Base-by-base conservation (phyloP, 2,797 vertebrate species). In the Distichodus sexfasciatus region DNA sequence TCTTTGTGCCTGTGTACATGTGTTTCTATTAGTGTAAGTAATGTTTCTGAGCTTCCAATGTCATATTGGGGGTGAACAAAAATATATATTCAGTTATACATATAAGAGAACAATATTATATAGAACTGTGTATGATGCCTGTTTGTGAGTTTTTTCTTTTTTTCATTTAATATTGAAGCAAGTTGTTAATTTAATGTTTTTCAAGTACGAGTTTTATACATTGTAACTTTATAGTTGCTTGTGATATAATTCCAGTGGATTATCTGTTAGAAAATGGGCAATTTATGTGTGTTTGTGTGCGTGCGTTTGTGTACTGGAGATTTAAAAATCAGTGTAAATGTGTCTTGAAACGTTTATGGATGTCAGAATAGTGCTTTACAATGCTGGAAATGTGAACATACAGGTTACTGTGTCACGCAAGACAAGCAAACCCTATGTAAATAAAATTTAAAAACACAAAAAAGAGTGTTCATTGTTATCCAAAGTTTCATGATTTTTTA, bases 181-280 rank as follows among this genome's bases (percentile, higher is more conserved):
- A 80, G 74, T 75, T 76, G 79, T 86, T 83, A 75, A 75, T 86
- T 90, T 89, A 66, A 84, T 60, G 81, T 91, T 91, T 82, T 89
- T 88, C 75, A 87, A 86, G 87, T 90, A 86, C 84, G 80, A 85
- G 84, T 92, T 92, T 92, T 93, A 90, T 92, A 93, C 89, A 90
- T 92, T 84, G 90, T 92, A 88, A 87, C 90, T 91, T 92, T 91
- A 87, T 87, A 91, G 89, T 91, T 91, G 86, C 89, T 91, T 73
- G 90, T 92, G 89, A 91, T 87, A 89, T 89, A 88, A 90, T 91
- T 92, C 89, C 89, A 89, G 89, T 91, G 84, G 86, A 83, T 76
- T 85, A 84, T 89, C 84, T 87, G 87, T 92, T 88, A 84, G 78
- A 87, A 84, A 85, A n/a, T 87, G 82, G 80, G 87, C 88, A 87